These are phyloP conservation scores for Zophobas atratus DNA, from an alignment of 1,140 invertebrate species.

Conservation along the genomic window DNA sequence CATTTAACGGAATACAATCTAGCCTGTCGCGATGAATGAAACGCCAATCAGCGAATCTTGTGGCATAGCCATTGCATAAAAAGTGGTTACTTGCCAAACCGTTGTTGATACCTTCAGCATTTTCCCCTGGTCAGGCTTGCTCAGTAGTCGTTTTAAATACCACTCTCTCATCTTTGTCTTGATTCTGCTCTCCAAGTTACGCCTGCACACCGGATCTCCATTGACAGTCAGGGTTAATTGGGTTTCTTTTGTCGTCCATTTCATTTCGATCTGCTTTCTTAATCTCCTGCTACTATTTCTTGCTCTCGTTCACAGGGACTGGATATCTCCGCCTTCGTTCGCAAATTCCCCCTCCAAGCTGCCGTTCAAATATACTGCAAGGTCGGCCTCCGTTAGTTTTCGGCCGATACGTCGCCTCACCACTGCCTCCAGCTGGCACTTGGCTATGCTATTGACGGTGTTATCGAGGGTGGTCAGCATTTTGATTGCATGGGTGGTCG, in stretches of 20 bases:
- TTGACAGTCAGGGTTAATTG: neutral
- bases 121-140: conserved; percentile 50
- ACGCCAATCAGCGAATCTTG: conserved; percentile 65
- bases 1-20: conserved; percentile 64
- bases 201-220: neutral
- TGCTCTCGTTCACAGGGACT: conserved; percentile 54
- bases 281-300: conserved; percentile 48
- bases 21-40: conserved; percentile 66
- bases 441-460: conserved; percentile 52
- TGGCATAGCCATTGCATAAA: conserved; percentile 56
- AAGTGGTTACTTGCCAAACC: conserved; percentile 56
- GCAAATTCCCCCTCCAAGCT: neutral
- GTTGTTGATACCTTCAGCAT: neutral
- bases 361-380: too few relatives aligned
- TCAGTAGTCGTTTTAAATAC: neutral
- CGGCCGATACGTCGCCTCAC: neutral
- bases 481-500: conserved; percentile 59
- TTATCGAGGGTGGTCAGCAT: conserved; percentile 57
- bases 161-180: neutral
- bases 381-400: too few relatives aligned
- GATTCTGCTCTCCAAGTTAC: neutral
- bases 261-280: neutral
- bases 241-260: conserved; percentile 48
- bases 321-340: conserved; percentile 20
- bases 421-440: conserved; percentile 35